These are phyloP conservation scores for Prunella himalayana DNA, from an alignment of 2,113 vertebrate species.

Conservation along the genomic window DNA sequence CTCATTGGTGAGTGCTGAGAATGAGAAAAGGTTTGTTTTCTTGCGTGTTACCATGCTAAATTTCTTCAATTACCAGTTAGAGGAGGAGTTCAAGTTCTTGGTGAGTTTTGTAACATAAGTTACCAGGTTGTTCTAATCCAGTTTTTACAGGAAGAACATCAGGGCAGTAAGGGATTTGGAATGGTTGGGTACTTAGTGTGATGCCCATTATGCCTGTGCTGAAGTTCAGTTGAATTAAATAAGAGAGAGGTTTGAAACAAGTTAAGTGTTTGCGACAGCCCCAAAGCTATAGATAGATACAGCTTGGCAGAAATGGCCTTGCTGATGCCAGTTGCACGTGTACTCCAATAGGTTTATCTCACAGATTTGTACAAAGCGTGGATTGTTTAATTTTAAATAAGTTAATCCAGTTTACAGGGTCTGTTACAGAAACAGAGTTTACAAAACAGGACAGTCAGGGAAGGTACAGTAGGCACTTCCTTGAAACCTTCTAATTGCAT, in stretches of 20 bases:
- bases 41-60: background rate
- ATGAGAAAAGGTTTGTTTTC: background rate
- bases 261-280: background rate
- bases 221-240: background rate
- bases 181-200: background rate
- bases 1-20: background rate
- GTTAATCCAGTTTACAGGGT: background rate
- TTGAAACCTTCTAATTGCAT: background rate
- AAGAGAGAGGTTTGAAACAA: background rate
- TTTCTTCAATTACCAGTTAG: background rate
- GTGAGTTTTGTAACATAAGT: background rate
- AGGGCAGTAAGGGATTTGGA: background rate
- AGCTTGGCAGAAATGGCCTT: background rate
- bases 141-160: background rate
- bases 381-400: background rate
- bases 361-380: background rate
- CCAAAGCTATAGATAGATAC: background rate
- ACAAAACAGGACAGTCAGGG: background rate
- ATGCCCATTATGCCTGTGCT: background rate
- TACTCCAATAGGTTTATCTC: background rate
- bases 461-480: background rate
- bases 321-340: background rate
- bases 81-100: background rate
- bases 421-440: background rate
- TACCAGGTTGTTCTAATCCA: background rate